Conservation (phyloP, 2,888 invertebrate species). For the Cryptosula pallasiana region DNA sequence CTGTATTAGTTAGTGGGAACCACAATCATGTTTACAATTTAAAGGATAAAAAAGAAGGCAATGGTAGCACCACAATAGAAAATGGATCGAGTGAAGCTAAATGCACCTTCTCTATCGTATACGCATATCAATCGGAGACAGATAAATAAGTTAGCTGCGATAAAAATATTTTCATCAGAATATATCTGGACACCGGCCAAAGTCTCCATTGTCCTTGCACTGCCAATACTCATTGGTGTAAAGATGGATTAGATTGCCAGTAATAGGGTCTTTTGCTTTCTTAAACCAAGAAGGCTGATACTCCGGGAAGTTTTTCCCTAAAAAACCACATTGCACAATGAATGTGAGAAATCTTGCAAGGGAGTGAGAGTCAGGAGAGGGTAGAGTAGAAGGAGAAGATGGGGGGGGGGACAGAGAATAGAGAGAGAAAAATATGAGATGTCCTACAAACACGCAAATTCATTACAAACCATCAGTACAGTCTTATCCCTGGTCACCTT, state of each 20-base stretch:
- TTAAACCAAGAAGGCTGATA: constrained; percentile 86
- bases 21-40: no score
- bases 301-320: constrained; percentile 65
- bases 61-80: background rate
- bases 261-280: constrained; percentile 67
- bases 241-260: constrained; percentile 69
- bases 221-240: constrained; percentile 90
- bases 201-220: constrained; percentile 78
- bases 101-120: background rate
- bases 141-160: background rate
- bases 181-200: constrained; percentile 86
- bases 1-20: no score
- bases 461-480: no score
- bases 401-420: no score
- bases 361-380: no score
- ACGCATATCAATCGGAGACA: background rate
- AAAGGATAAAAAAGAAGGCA: no score
- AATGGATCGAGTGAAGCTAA: no score
- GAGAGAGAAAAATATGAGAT: no score
- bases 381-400: no score
- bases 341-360: no score
- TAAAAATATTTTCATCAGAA: constrained; percentile 53
- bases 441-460: no score
- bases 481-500: no score
- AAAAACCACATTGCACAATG: constrained; percentile 30